phyloP scores from a whole-genome alignment of 30 jellyfish, hydroid and myxozoan species.

The Aurelia sp. region DNA sequence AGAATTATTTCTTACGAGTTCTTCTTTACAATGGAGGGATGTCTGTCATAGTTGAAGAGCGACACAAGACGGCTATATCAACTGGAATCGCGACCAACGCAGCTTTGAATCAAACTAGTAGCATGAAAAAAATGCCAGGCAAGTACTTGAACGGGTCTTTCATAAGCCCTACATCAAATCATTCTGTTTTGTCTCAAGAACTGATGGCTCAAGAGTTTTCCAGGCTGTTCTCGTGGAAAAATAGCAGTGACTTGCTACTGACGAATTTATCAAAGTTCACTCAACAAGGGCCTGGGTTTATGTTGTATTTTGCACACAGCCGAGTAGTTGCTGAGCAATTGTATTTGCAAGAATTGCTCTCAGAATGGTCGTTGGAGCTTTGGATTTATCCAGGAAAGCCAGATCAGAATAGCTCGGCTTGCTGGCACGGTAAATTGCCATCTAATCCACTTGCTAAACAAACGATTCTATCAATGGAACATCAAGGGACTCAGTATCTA shows the following conservation, averaged over 20 bases:
- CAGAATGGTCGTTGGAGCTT: slow-evolving; percentile 69
- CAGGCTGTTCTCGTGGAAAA: slow-evolving; percentile 33
- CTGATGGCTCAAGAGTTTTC: slow-evolving; percentile 21
- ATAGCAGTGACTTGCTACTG: slow-evolving; percentile 10
- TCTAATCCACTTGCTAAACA: slow-evolving; percentile 1
- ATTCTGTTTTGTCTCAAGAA: slow-evolving; percentile 20
- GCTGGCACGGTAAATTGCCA: slow-evolving; percentile 8
- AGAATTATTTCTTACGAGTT: slow-evolving; percentile 1
- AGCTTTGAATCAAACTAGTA: not conserved
- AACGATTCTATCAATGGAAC: slow-evolving; percentile 58
- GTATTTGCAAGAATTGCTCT: slow-evolving; percentile 3
- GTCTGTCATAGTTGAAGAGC: slow-evolving; percentile 34
- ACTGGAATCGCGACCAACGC: slow-evolving; percentile 25
- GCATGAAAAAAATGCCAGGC: not conserved
- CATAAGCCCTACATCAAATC: not conserved
- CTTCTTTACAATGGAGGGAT: slow-evolving; percentile 20
- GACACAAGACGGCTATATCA: not conserved
- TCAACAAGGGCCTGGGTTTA: slow-evolving; percentile 69
- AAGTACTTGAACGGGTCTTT: slow-evolving; percentile 39
- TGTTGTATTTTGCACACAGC: slow-evolving; percentile 54
- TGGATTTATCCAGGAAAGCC: slow-evolving; percentile 61
- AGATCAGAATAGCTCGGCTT: not conserved
- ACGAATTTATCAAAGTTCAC: slow-evolving; percentile 31
- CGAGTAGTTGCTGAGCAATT: slow-evolving; percentile 23
- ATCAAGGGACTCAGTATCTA: slow-evolving; percentile 18